Percentiles rank a stretch among this genome's conserved stretches.
Evolutionary conservation across 2,888 invertebrate species (phyloP).

Genomic region (Diachrysia chrysitis): DNA sequence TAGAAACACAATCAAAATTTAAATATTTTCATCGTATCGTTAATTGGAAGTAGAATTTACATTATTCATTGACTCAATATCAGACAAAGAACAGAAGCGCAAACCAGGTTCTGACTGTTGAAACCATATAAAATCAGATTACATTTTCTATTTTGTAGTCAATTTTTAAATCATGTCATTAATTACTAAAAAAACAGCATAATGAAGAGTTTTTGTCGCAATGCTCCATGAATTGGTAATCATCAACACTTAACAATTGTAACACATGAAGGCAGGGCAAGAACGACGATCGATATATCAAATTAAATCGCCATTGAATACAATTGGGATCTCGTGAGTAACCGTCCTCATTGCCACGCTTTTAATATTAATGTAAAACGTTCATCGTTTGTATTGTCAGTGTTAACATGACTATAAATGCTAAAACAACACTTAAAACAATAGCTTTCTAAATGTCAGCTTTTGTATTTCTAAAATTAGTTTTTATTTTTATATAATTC

Average conservation of each 20-base stretch:
- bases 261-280: constrained; percentile 57
- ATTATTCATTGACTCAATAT: neutral
- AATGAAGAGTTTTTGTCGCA: neutral
- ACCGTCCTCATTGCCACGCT: constrained; percentile 51
- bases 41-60: neutral
- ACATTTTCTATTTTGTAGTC: neutral
- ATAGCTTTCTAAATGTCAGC: constrained; percentile 52
- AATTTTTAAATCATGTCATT: neutral
- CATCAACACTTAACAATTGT: constrained; percentile 39
- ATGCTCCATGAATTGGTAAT: constrained; percentile 23
- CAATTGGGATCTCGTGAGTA: constrained; percentile 71
- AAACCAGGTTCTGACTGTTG: neutral
- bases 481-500: constrained; percentile 35
- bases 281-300: constrained; percentile 70
- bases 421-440: constrained; percentile 48
- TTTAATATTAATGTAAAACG: constrained; percentile 44
- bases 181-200: neutral
- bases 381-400: constrained; percentile 42
- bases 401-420: constrained; percentile 36
- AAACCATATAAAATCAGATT: neutral
- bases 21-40: neutral
- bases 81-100: neutral
- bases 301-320: constrained; percentile 79
- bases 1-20: constrained; percentile 4
- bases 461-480: constrained; percentile 35